phyloP scores from a whole-genome alignment of 2,113 vertebrate genomes.

The Pyxicephalus adspersus region DNA sequence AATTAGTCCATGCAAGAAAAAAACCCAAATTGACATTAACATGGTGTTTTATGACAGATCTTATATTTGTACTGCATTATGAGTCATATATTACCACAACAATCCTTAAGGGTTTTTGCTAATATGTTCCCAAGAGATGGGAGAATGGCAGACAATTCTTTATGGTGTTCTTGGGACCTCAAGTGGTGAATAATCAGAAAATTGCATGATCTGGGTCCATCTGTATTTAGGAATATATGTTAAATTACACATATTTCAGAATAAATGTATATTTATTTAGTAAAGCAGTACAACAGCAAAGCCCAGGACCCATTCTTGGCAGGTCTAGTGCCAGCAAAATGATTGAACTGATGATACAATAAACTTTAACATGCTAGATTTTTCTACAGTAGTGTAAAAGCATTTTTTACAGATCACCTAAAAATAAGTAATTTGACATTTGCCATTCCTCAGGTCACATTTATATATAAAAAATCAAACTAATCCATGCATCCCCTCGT shows the following conservation, averaged over 20 bases:
- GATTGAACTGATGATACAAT: too few relatives aligned
- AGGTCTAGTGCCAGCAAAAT: too few relatives aligned
- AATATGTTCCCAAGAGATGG: slow-evolving; percentile 24
- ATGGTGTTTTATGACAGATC: slow-evolving; percentile 45
- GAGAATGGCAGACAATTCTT: neutral
- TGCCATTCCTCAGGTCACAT: neutral
- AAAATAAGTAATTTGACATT: neutral
- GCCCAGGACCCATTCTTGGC: too few relatives aligned
- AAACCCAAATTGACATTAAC: slow-evolving; percentile 49
- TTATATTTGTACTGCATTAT: slow-evolving; percentile 34
- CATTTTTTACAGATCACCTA: neutral
- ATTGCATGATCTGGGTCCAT: neutral
- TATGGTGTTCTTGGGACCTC: slow-evolving; percentile 8
- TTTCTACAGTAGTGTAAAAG: neutral
- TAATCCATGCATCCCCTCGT: neutral
- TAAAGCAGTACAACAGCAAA: too few relatives aligned
- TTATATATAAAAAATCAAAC: neutral
- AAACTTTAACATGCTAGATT: too few relatives aligned
- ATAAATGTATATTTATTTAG: neutral
- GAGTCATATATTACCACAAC: slow-evolving; percentile 32
- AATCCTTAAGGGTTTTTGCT: slow-evolving; percentile 37
- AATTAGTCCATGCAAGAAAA: slow-evolving; percentile 46
- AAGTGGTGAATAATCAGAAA: neutral
- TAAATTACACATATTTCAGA: neutral
- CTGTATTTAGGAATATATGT: too few relatives aligned